Evolutionary conservation across 2,888 invertebrate species (phyloP).

Genomic region (Anarsia innoxiella): DNA sequence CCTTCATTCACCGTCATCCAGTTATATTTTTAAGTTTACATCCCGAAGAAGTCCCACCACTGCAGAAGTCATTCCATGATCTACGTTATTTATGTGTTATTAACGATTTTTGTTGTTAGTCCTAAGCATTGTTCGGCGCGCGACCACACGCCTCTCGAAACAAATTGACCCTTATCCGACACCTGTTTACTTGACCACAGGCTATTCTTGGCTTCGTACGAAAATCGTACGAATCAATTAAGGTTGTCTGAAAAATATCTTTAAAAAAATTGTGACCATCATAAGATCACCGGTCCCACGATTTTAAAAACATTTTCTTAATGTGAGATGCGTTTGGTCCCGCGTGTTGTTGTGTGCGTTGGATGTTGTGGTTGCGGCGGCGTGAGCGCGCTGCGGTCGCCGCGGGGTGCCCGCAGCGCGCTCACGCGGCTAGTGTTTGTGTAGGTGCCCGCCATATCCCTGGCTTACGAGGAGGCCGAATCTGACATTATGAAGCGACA

Average conservation of each 20-base stretch:
- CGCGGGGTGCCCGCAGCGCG: constrained; percentile 21
- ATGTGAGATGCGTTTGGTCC: too few species aligned
- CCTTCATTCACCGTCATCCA: constrained; percentile 33
- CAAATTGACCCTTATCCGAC: too few species aligned
- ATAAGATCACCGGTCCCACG: too few species aligned
- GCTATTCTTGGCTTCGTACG: too few species aligned
- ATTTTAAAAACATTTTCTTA: too few species aligned
- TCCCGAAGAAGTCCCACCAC: constrained; percentile 30
- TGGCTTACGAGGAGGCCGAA: constrained; percentile 98
- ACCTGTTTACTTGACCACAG: too few species aligned
- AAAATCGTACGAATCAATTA: too few species aligned
- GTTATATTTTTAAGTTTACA: constrained; percentile 46
- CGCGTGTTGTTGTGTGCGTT: not conserved
- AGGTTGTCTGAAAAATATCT: too few species aligned
- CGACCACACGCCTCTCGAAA: constrained; percentile 51
- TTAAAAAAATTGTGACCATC: too few species aligned
- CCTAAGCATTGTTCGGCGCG: constrained; percentile 50
- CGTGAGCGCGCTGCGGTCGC: constrained; percentile 36
- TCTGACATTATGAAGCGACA: constrained; percentile 99
- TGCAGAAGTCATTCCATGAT: constrained; percentile 55
- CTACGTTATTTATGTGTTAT: constrained; percentile 59
- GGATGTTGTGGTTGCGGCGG: constrained; percentile 47
- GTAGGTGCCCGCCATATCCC: constrained; percentile 97
- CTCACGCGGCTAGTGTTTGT: constrained; percentile 74
- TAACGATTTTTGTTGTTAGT: constrained; percentile 53